Conservation (phyloP, 1,140 invertebrate species). For the Psix sp. region DNA sequence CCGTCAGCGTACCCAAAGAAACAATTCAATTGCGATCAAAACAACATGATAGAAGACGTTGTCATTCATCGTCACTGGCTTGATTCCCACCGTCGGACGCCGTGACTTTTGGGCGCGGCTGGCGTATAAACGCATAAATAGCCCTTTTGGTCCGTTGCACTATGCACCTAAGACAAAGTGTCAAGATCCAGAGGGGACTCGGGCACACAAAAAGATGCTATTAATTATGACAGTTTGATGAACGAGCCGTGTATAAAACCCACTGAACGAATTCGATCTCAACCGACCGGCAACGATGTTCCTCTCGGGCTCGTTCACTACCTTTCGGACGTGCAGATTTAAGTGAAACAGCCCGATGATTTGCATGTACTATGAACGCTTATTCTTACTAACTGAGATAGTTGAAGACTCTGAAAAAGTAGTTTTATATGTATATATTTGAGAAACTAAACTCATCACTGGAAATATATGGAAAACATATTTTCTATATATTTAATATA, state of each 20-base stretch:
- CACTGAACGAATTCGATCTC: conserved; percentile 69
- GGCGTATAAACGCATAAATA: conserved; percentile 65
- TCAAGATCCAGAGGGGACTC: conserved; percentile 64
- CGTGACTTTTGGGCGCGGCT: conserved; percentile 62
- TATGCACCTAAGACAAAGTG: conserved; percentile 67
- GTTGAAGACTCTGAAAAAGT: no score
- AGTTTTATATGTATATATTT: no score
- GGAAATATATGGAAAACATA: no score
- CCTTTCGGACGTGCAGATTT: conserved; percentile 7
- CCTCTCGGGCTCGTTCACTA: conserved; percentile 23
- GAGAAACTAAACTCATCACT: no score
- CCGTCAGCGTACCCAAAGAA: conserved; percentile 1
- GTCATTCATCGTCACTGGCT: conserved; percentile 51
- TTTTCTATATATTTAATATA: no score
- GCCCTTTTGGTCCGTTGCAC: conserved; percentile 67
- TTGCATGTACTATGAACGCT: no score
- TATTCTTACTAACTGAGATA: no score
- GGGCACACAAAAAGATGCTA: conserved; percentile 68
- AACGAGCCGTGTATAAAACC: conserved; percentile 67
- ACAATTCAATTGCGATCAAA: conserved; percentile 41
- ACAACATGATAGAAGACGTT: conserved; percentile 32
- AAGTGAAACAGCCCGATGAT: conserved; percentile 1
- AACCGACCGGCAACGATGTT: conserved; percentile 43
- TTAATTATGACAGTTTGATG: conserved; percentile 74
- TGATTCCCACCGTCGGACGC: conserved; percentile 59